phyloP scores from a whole-genome alignment of 2,888 invertebrate genomes.

The Acronicta leporina region DNA sequence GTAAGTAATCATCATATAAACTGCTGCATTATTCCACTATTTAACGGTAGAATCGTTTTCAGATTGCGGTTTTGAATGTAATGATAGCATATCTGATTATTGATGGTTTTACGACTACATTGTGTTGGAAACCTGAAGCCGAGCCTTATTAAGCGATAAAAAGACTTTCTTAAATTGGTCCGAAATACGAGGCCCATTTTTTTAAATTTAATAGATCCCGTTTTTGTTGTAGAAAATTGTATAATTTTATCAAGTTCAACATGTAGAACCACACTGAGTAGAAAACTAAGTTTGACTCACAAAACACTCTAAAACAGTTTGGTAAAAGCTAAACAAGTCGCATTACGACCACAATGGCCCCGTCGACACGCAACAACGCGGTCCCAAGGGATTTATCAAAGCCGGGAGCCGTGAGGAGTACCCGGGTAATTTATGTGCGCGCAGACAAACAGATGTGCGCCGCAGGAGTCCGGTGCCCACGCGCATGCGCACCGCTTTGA shows the following conservation, averaged over 20 bases:
- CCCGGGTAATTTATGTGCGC: constrained; percentile 61
- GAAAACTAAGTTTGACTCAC: not conserved
- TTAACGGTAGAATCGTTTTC: constrained; percentile 58
- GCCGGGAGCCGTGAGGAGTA: constrained; percentile 70
- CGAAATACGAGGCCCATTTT: no score
- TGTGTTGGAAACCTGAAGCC: constrained; percentile 10
- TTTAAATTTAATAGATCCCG: no score
- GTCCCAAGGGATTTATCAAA: constrained; percentile 73
- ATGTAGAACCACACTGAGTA: no score
- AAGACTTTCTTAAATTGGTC: no score
- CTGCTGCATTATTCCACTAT: constrained; percentile 67
- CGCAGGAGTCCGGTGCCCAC: constrained; percentile 74
- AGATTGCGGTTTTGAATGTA: constrained; percentile 57
- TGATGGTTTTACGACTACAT: constrained; percentile 26
- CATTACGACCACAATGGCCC: constrained; percentile 63
- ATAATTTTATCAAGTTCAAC: no score
- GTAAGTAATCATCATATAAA: constrained; percentile 77
- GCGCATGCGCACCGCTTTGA: constrained; percentile 57
- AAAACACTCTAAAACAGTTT: constrained; percentile 9
- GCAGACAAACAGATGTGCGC: constrained; percentile 73
- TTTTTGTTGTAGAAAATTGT: no score
- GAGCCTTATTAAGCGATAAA: constrained; percentile 1
- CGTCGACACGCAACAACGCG: constrained; percentile 62
- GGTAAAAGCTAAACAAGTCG: constrained; percentile 41
- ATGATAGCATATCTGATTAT: constrained; percentile 36